Evolutionary conservation across 1,140 invertebrate genomes (phyloP), one percentile per base, ranked within the genome.

Genomic region (Trichomalopsis sarcophagae): DNA sequence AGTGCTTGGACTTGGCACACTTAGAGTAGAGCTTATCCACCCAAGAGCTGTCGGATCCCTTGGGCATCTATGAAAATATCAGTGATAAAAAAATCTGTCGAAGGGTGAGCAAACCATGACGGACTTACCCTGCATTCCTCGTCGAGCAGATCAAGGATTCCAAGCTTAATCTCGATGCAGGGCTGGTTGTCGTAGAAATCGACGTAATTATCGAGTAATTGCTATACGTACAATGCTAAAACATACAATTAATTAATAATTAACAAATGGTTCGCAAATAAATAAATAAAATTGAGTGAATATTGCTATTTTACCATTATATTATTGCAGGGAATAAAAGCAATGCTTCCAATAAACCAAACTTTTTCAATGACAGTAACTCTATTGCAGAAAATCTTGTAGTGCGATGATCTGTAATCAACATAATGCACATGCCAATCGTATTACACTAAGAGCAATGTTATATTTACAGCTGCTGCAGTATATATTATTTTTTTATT

Each of bases 161-260:
- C 99, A 13, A 99, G 94, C 90, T 97, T 97, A 21, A 96, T 96
- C 93, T 99, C 98, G 88, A 99, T 99, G 90, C 98, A 99, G 0
- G 98, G 98, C 91, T 99, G 98, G 94, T 99, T 99, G 94, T 99
- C 99, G 93, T 99, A 99, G 94, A 99, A 99, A 90, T 99, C 98
- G 83, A 99, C n/a, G n/a, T n/a, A n/a, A n/a, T n/a, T n/a, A n/a
- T n/a, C n/a, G n/a, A 33, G 33, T 33, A 33, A 33, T 33, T 33
- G 33, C 33, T 33, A 33, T 33, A 1, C 33, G 33, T 33, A 33
- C 33, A 33, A 33, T 33, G 94, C 94, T 66, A 99, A 99, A 95
- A 85, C 96, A 96, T 1, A 98, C 33, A 33, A 33, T 33, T 33
- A 33, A 33, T 33, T 33, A 33, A 33, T 33, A 33, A 33, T 33